Base-by-base conservation (phyloP, 1,140 invertebrate species). In the Drosophila tropicalis region DNA sequence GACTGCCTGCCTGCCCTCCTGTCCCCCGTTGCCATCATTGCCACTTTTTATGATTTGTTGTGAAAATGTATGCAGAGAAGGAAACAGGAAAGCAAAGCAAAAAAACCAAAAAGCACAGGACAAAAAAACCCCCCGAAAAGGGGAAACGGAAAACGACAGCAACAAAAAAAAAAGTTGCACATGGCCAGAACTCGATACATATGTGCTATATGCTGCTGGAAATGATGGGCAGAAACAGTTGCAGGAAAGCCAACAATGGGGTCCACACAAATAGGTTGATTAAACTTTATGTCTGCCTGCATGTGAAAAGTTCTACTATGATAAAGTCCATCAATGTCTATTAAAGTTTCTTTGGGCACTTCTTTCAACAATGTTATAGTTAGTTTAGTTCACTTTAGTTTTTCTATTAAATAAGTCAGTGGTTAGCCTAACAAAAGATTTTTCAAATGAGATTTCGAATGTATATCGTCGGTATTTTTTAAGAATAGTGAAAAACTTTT, bases 1-100 rank as follows among this genome's bases (percentile, higher is more conserved):
- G 40, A 44, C 34, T 9, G 13, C 41, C 54, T 57, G 44, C 12
- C 36, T 3, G 34, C 34, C 34, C 12, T 58, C 63, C 36, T 61
- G 72, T 44, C 72, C 36, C 36, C 10, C 10, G 71, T 32, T 66
- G 66, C 75, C 75, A 70, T 58, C 74, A 77, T 71, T 55, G 75
- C 74, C 74, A 77, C 69, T 89, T 86, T 87, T 87, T 89, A 89
- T 87, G 83, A 89, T 87, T 87, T 87, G 83, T 87, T 87, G 80
- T 87, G 83, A 87, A 86, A 77, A 76, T 70, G 80, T 89, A 67
- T 77, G 84, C 84, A 79, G 72, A 87, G 84, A 76, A 89, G 84
- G 81, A 89, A 87, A 89, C 76, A 83, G 83, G 79, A 82, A 87
- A 84, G 73, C 76, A 75, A 65, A 66, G 54, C 56, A 77, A 70